A percentile compares a stretch with the other conserved stretches of the same genome.
phyloP scores from a whole-genome alignment of 2,888 invertebrate species.

The Ormyrus nitidulus region DNA sequence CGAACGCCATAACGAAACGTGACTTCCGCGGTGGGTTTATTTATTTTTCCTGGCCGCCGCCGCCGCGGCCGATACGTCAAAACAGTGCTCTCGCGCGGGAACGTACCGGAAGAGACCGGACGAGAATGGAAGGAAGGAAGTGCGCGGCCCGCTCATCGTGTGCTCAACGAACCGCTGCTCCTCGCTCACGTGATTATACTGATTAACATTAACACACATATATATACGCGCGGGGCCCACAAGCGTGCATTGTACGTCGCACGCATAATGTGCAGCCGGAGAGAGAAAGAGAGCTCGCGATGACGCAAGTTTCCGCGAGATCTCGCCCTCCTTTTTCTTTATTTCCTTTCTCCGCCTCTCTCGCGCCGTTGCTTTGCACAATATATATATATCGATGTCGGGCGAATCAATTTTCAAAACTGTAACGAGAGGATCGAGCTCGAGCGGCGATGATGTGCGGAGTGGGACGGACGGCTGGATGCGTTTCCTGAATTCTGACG shows the following conservation, averaged over 20 bases:
- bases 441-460: neutral
- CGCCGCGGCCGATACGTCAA: slow-evolving; percentile 2
- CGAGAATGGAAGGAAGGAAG: slow-evolving; percentile 67
- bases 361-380: neutral
- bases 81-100: slow-evolving; percentile 1
- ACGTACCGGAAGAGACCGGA: slow-evolving; percentile 45
- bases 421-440: neutral
- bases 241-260: no score
- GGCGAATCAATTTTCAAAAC: neutral
- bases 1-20: slow-evolving; percentile 8
- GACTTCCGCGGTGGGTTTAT: slow-evolving; percentile 41
- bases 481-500: slow-evolving; percentile 42
- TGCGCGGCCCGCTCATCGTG: slow-evolving; percentile 60
- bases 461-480: slow-evolving; percentile 3
- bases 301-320: slow-evolving; percentile 46
- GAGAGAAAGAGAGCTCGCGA: slow-evolving; percentile 14
- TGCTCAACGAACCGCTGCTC: slow-evolving; percentile 61
- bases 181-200: slow-evolving; percentile 54
- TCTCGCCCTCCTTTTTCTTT: slow-evolving; percentile 1
- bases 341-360: neutral
- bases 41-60: slow-evolving; percentile 33
- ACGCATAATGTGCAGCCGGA: neutral
- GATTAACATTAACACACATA: slow-evolving; percentile 47
- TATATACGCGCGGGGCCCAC: neutral
- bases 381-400: no score